Evolutionary conservation across 2,888 invertebrate species (phyloP).

Genomic region (Parochlus steinenii): DNA sequence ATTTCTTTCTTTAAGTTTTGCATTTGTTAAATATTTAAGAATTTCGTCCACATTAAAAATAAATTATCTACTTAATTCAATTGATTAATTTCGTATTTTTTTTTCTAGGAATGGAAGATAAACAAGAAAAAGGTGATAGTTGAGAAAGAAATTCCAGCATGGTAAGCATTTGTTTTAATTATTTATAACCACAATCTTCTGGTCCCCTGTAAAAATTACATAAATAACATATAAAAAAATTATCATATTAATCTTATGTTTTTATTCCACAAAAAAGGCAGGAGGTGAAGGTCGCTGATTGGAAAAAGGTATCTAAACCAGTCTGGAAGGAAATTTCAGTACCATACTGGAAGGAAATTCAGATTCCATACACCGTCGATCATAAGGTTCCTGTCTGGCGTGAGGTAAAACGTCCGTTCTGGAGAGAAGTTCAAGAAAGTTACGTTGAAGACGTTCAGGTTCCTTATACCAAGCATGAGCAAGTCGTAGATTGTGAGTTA

Average conservation of each 20-base stretch:
- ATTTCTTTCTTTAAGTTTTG: no score
- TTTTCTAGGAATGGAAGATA: no score
- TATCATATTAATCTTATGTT: not conserved
- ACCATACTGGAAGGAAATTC: slow-evolving; percentile 43
- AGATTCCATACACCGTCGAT: slow-evolving; percentile 52
- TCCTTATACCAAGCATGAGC: no score
- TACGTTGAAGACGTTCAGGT: slow-evolving; percentile 20
- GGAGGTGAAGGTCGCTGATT: slow-evolving; percentile 19
- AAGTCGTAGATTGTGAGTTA: no score
- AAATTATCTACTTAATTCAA: no score
- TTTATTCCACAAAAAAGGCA: not conserved
- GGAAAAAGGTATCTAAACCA: slow-evolving; percentile 35
- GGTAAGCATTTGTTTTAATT: no score
- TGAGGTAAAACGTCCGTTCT: slow-evolving; percentile 42
- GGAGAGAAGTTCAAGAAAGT: slow-evolving; percentile 38
- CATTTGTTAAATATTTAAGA: no score
- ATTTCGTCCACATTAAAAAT: no score
- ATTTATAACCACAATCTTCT: no score
- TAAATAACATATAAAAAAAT: slow-evolving; percentile 24
- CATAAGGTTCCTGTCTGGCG: slow-evolving; percentile 47
- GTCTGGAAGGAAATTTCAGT: slow-evolving; percentile 36
- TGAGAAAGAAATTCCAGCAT: slow-evolving; percentile 55
- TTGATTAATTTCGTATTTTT: no score
- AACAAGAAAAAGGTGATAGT: slow-evolving; percentile 35
- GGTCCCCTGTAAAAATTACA: no score